Conservation (phyloP, 2,113 vertebrate species). For the Ceyx margarethae region DNA sequence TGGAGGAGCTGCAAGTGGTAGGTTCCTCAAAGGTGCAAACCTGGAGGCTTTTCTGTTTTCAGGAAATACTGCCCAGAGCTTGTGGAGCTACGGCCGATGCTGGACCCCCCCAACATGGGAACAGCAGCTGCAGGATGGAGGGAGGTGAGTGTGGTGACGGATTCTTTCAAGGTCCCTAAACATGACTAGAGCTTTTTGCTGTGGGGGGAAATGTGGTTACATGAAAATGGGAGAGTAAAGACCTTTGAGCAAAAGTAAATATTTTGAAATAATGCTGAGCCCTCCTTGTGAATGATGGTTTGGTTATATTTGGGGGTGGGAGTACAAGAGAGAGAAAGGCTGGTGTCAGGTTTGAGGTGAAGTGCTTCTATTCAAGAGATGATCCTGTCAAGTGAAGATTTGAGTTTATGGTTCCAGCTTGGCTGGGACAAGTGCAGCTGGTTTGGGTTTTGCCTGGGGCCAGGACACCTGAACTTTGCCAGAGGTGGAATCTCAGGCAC, state of each 20-base stretch:
- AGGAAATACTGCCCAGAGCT: conserved; percentile 51
- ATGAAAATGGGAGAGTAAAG: background rate
- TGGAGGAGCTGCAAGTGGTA: background rate
- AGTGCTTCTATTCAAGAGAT: background rate
- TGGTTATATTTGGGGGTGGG: background rate
- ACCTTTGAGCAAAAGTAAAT: background rate
- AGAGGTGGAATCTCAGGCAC: background rate
- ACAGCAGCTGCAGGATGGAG: background rate
- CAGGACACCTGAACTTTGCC: background rate
- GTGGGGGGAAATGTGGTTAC: background rate
- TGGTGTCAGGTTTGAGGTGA: background rate
- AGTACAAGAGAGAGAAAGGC: background rate
- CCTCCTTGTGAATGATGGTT: background rate
- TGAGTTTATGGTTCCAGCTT: background rate
- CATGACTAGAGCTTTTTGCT: background rate
- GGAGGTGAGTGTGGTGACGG: conserved; percentile 48
- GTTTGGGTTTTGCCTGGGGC: background rate
- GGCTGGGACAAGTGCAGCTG: background rate
- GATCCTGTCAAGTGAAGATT: background rate
- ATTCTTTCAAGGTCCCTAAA: background rate
- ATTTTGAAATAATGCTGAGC: background rate
- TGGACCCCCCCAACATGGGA: background rate
- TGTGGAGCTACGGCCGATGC: conserved; percentile 9
- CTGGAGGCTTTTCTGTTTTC: conserved; percentile 32
- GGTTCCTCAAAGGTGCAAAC: background rate